phyloP scores from a whole-genome alignment of 2,797 vertebrate genomes.

The Leuciscus waleckii region DNA sequence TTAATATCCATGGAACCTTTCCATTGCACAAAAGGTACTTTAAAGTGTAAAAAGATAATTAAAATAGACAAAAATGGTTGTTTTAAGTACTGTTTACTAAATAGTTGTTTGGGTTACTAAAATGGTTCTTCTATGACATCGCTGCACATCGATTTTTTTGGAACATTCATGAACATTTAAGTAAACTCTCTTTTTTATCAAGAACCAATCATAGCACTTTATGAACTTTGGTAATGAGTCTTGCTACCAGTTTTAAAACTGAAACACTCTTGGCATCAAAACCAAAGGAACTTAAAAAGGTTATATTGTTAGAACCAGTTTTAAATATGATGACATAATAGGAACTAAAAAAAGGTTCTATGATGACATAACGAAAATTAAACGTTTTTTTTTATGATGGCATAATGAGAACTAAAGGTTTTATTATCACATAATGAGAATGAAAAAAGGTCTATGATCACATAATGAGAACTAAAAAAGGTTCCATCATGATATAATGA shows the following conservation, averaged over 20 bases:
- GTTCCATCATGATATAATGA: not conserved
- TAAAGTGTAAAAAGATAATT: not conserved
- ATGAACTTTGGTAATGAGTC: not conserved
- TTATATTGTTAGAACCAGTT: not conserved
- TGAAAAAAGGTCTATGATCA: not conserved
- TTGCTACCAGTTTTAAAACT: not conserved
- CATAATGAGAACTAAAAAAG: not conserved
- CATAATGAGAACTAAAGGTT: too few species aligned
- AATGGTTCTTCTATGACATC: too few species aligned
- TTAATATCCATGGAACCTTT: not conserved
- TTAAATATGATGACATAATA: not conserved
- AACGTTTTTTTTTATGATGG: not conserved
- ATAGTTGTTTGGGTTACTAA: not conserved
- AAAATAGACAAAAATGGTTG: not conserved
- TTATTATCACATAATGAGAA: not conserved
- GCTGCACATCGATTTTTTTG: not conserved
- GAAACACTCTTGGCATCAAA: not conserved
- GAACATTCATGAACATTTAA: not conserved
- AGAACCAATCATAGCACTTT: not conserved
- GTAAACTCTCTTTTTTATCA: not conserved
- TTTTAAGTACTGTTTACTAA: too few species aligned
- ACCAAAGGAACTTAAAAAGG: not conserved
- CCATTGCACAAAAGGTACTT: not conserved
- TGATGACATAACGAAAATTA: not conserved
- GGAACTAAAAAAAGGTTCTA: not conserved